These are phyloP conservation scores for Mythimna pallens DNA, from an alignment of 2,888 invertebrate genomes.

Conservation along the genomic window DNA sequence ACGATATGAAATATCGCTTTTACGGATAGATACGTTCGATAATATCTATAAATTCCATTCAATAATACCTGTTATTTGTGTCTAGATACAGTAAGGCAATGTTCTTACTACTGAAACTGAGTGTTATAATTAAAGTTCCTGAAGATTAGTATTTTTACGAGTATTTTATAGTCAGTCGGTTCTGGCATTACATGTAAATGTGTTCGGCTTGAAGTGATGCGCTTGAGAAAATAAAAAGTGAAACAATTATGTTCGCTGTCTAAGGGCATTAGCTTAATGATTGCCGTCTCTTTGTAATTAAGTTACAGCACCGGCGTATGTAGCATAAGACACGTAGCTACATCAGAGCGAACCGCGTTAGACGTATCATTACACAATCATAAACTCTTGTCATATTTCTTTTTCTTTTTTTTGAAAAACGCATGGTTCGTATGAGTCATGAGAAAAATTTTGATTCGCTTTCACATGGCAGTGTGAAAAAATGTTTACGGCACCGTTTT, in stretches of 20 bases:
- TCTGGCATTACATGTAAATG: conserved; percentile 50
- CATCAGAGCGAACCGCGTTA: conserved; percentile 68
- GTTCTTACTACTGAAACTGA: conserved; percentile 20
- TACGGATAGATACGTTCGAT: conserved; percentile 50
- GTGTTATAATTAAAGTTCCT: conserved; percentile 39
- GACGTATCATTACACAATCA: conserved; percentile 72
- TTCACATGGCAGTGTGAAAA: conserved; percentile 60
- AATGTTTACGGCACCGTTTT: conserved; percentile 44
- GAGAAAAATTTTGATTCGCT: conserved; percentile 65
- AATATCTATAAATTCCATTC: conserved; percentile 61
- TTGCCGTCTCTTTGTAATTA: conserved; percentile 77
- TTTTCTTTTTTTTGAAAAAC: conserved; percentile 66
- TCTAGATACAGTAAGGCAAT: conserved; percentile 8
- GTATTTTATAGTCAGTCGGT: conserved; percentile 18
- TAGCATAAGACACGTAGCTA: conserved; percentile 70
- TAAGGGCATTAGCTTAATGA: conserved; percentile 76
- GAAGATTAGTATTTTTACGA: conserved; percentile 31
- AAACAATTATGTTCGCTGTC: conserved; percentile 79
- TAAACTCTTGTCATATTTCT: conserved; percentile 52
- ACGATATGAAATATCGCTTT: conserved; percentile 57
- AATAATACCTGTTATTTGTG: conserved; percentile 50
- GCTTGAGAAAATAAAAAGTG: conserved; percentile 73
- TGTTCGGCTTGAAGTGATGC: conserved; percentile 48
- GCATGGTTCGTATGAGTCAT: conserved; percentile 63
- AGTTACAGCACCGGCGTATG: conserved; percentile 65